Evolutionary conservation across 2,113 vertebrate genomes (phyloP).

Genomic region (Pteronura brasiliensis): DNA sequence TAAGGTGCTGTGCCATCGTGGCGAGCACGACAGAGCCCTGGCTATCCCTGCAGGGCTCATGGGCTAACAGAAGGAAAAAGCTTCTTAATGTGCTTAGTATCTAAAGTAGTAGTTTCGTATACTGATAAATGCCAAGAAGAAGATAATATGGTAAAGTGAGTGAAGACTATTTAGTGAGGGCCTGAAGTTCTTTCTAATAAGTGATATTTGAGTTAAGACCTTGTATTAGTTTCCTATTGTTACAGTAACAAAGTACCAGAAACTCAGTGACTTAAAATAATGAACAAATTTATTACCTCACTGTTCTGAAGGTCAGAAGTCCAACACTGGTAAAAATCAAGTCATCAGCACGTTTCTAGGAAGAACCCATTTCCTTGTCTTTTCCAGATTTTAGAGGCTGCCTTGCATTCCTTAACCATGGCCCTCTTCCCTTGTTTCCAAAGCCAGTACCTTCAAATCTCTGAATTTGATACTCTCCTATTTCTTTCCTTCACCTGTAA

Average conservation of each 20-base stretch:
- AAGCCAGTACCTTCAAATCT: neutral
- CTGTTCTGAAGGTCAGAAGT: neutral
- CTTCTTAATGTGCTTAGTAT: neutral
- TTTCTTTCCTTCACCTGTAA: neutral
- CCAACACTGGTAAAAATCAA: neutral
- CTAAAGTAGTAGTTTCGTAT: neutral
- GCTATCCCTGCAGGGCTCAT: neutral
- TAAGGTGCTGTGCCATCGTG: too few species aligned
- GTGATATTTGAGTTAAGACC: neutral
- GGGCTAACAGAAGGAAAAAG: neutral
- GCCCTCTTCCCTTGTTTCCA: neutral
- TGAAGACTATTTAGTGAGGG: neutral
- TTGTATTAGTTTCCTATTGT: neutral
- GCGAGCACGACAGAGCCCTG: neutral
- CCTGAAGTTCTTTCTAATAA: neutral
- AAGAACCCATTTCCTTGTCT: neutral
- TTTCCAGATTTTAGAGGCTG: neutral
- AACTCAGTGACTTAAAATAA: neutral
- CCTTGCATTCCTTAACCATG: neutral
- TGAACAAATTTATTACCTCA: neutral
- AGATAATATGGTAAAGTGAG: neutral
- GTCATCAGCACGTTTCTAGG: neutral
- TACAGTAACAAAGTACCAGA: neutral
- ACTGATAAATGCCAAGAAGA: neutral
- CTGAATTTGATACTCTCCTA: neutral